Percentiles rank a stretch among this genome's conserved stretches.
phyloP scores from a whole-genome alignment of 2,888 invertebrate species.

The Tachystola acroxantha region DNA sequence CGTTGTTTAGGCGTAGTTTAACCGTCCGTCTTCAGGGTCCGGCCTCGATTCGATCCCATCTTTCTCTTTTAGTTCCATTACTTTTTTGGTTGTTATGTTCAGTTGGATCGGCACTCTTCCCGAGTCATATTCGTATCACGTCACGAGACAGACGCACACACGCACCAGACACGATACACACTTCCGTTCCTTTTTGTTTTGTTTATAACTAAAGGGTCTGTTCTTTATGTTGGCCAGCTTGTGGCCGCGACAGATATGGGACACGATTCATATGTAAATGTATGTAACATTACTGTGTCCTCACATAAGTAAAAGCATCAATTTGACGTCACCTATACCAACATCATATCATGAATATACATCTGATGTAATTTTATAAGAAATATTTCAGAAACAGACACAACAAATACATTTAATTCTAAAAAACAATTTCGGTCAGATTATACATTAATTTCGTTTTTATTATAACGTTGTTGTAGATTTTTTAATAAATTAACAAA shows the following conservation, averaged over 20 bases:
- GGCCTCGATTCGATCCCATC: conserved; percentile 47
- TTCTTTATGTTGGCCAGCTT: conserved; percentile 61
- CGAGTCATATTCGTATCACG: conserved; percentile 69
- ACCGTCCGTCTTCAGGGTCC: conserved; percentile 50
- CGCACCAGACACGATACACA: conserved; percentile 39
- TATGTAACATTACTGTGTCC: not conserved
- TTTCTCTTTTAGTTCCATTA: conserved; percentile 27
- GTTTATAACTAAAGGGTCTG: conserved; percentile 42
- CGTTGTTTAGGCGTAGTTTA: conserved; percentile 63
- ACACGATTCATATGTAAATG: conserved; percentile 21
- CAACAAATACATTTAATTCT: no score
- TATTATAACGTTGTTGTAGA: not conserved
- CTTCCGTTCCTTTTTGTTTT: conserved; percentile 32
- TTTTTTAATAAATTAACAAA: no score
- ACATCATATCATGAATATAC: no score
- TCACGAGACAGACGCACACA: conserved; percentile 55
- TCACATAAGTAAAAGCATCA: no score
- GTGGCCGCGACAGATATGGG: conserved; percentile 57
- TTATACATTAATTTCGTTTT: no score
- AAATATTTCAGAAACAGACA: no score
- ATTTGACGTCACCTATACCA: conserved; percentile 12
- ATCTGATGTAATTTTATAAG: no score
- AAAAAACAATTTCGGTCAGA: no score
- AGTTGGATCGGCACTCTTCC: conserved; percentile 44
- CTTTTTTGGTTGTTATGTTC: conserved; percentile 35